Evolutionary conservation across 2,888 invertebrate species (phyloP).

Genomic region (Tethea ocularis): DNA sequence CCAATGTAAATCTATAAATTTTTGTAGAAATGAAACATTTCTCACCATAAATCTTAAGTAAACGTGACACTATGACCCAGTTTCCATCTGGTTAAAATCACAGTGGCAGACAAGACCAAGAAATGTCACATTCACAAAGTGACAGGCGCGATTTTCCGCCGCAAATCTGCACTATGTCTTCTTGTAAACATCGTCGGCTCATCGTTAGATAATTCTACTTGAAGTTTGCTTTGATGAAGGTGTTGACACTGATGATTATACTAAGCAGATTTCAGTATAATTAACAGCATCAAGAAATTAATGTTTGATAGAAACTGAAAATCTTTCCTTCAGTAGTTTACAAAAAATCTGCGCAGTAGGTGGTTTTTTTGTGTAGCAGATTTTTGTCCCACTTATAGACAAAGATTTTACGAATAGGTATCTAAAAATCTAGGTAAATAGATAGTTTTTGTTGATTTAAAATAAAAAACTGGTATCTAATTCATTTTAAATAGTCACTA

Average conservation of each 20-base stretch:
- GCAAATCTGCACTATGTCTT: neutral
- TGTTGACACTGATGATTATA: neutral
- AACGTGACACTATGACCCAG: slow-evolving; percentile 1
- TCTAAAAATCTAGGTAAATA: too few species aligned
- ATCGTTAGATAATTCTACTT: neutral
- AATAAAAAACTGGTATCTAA: neutral
- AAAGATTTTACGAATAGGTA: too few species aligned
- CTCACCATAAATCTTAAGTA: neutral
- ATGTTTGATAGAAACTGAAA: too few species aligned
- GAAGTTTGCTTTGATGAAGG: neutral
- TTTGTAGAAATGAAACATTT: neutral
- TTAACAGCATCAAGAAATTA: too few species aligned
- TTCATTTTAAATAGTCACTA: neutral
- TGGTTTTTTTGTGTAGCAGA: too few species aligned
- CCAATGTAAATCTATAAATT: neutral
- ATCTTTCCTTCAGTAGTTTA: too few species aligned
- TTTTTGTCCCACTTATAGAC: too few species aligned
- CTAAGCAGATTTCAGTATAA: neutral
- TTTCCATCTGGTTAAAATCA: neutral
- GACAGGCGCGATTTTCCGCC: neutral
- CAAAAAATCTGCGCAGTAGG: too few species aligned
- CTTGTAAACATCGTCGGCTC: neutral
- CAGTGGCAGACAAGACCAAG: neutral
- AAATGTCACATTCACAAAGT: neutral
- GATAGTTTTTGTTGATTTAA: too few species aligned